Percentiles rank a stretch among this genome's conserved stretches.
Evolutionary conservation across 2,888 invertebrate genomes (phyloP).

Genomic region (Bombylius discolor): DNA sequence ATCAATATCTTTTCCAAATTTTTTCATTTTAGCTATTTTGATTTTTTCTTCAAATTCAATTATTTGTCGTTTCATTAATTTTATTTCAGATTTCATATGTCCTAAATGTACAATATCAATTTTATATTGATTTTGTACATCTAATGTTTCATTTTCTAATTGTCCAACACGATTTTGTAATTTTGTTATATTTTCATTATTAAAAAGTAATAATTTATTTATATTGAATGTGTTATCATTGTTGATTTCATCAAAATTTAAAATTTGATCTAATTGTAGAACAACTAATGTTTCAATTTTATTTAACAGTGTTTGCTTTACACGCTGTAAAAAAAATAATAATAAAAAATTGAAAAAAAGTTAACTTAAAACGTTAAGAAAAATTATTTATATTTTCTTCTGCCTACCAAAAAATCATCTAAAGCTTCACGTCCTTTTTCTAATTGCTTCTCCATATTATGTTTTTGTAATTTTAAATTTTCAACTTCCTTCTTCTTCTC

Average conservation of each 20-base stretch:
- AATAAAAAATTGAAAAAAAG: too few species aligned
- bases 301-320: constrained; percentile 56
- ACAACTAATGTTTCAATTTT: constrained; percentile 58
- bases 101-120: constrained; percentile 53
- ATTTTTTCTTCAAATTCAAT: constrained; percentile 43
- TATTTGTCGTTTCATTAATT: constrained; percentile 50
- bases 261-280: constrained; percentile 55
- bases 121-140: constrained; percentile 50
- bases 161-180: constrained; percentile 50
- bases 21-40: constrained; percentile 39
- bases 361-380: too few species aligned
- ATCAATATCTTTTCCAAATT: constrained; percentile 44
- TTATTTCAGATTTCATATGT: constrained; percentile 56
- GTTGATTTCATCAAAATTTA: constrained; percentile 33
- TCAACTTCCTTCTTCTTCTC: constrained; percentile 46
- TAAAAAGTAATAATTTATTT: constrained; percentile 47
- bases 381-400: neutral
- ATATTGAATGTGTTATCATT: constrained; percentile 28
- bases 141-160: constrained; percentile 49
- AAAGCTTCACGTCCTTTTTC: constrained; percentile 46
- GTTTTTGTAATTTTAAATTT: constrained; percentile 43
- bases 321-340: constrained; percentile 37
- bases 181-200: constrained; percentile 42
- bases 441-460: constrained; percentile 42
- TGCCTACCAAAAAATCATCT: constrained; percentile 48